Base-by-base conservation (phyloP, 2,888 invertebrate species). In the Epiblema foenella region DNA sequence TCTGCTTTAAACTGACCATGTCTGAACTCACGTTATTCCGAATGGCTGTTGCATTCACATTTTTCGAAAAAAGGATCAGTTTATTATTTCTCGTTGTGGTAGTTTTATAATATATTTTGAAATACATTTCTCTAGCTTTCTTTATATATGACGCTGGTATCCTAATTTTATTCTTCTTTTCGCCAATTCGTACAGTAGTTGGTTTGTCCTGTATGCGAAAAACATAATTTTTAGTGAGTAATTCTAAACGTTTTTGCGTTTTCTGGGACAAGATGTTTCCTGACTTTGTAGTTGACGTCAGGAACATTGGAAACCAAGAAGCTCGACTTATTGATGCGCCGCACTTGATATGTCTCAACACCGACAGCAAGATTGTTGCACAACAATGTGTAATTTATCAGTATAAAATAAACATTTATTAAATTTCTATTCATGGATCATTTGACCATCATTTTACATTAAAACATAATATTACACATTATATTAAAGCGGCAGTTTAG, bases 291-390 rank as follows among this genome's bases (percentile, higher is more conserved):
- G 39, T 87, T 84, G 20, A 78, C 74, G 63, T 89, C 88, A 52
- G 89, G n/a, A 20, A 86, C 75, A 72, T 79, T 84, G 7, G 87
- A 90, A 3, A 93, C 90, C 62, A 93, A 75, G 71, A 86, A 92
- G 0, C 87, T 80, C 0, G 89, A 82, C 42, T 87, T 85, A 77
- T 91, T 91, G 17, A 93, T 74, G 15, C 87, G 86, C 17, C 80
- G 84, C 11, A 93, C 90, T 83, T 89, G 85, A 74, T 87, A 93
- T 4, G 90, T 90, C 78, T 86, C 88, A 1, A 87, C 81, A 75
- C 85, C 80, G 49, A 75, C 78, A 29, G 84, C 79, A 74, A 80
- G 79, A 59, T 79, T 77, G 69, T 83, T 78, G 72, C 84, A 68
- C 77, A 79, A 72, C 75, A 84, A 78, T 77, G 85, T 78, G 79